Conservation (phyloP, 2,888 invertebrate species). For the Girardia tigrina region DNA sequence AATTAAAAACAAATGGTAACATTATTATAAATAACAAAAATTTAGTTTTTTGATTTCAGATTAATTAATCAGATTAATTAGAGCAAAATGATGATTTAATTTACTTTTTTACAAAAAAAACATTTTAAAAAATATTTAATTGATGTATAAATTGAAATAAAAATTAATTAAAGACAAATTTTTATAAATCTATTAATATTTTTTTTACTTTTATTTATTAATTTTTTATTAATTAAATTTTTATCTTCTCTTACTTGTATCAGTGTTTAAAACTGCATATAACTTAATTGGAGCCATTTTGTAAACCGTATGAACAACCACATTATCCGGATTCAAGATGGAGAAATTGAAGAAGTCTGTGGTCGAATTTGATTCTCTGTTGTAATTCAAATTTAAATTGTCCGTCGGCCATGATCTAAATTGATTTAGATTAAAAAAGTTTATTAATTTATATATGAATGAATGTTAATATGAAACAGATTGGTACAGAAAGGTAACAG, state of each 20-base stretch:
- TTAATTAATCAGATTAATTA: neutral
- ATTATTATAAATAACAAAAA: neutral
- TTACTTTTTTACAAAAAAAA: neutral
- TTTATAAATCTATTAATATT: neutral
- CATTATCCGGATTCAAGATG: neutral
- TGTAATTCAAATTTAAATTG: constrained; percentile 2
- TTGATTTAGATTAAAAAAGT: neutral
- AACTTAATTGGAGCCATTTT: constrained; percentile 12
- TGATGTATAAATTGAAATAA: neutral
- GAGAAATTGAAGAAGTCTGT: neutral
- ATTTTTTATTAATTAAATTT: neutral
- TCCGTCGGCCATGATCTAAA: neutral
- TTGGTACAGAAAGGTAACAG: too few species aligned
- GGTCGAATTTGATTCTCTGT: neutral
- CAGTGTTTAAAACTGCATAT: neutral
- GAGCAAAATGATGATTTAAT: neutral
- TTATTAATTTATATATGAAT: too few species aligned
- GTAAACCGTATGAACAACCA: neutral
- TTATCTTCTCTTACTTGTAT: neutral
- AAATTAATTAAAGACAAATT: neutral
- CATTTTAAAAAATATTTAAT: neutral
- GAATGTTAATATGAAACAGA: too few species aligned
- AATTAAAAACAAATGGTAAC: neutral
- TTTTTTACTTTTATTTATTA: neutral
- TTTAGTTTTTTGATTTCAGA: neutral